Evolutionary conservation across 2,113 vertebrate species (phyloP), one percentile per base, ranked within the genome.

Genomic region (Prinia subflava): DNA sequence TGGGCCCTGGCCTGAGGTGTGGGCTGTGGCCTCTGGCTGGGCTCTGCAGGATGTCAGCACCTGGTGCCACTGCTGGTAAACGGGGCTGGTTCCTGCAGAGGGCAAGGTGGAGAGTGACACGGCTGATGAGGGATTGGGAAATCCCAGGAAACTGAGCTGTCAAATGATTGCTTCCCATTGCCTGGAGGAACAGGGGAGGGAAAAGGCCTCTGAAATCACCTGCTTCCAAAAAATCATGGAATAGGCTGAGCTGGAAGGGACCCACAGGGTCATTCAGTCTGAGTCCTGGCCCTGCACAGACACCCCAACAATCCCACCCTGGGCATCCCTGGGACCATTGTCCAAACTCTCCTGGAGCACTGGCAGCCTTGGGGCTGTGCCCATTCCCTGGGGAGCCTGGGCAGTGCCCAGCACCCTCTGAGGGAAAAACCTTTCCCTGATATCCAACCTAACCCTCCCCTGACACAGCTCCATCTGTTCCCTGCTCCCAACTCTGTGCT

Each of bases 121-220:
- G 28, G 13, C 7, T 27, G 27, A 9, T 16, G 15, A 41, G 18
- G 23, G 41, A 9, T 11, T 73, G 70, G 13, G 70, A 87, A 85
- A 87, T 63, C 67, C 47, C 18, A 19, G 74, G 77, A 81, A 81
- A 53, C 2, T 0, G 8, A 65, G 60, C 24, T 35, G 1, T 9
- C 14, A 64, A 69, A 35, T 0, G 0, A 21, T 81, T 41, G 28
- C 6, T 81, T 9, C 0, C 0, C 41, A 37, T 55, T 37, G 13
- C 13, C 35, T 47, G 50, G 57, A 64, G 33, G 33, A 71, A 37
- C 15, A 62, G 64, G 12, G 14, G 25, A 46, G 30, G 27, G 17
- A 67, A 89, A 30, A 67, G 25, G 11, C 23, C 78, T 79, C 62
- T 3, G 1, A 83, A 88, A 21, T 3, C 4, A 53, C 27, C 68